A percentile compares a stretch with the other conserved stretches of the same genome.
These are phyloP conservation scores for Crocallis elinguaria DNA, from an alignment of 2,888 invertebrate genomes.

Conservation along the genomic window DNA sequence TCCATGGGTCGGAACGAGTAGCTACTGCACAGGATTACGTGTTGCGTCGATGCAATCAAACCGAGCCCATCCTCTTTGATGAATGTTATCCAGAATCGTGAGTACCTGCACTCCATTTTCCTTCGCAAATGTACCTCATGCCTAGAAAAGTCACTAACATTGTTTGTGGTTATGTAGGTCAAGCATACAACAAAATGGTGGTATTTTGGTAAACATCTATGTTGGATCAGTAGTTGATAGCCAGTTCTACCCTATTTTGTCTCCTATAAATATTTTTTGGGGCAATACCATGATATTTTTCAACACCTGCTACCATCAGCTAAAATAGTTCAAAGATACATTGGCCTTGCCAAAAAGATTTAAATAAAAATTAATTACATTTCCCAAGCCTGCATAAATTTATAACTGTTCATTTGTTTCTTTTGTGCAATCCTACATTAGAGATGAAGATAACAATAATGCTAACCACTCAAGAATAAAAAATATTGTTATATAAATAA, in stretches of 20 bases:
- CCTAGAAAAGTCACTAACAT: constrained; percentile 11
- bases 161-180: constrained; percentile 52
- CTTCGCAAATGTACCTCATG: not conserved
- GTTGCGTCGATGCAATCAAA: constrained; percentile 88
- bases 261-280: not conserved
- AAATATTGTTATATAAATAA: not conserved
- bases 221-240: constrained; percentile 14
- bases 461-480: no score
- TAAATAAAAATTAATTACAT: constrained; percentile 18
- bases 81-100: constrained; percentile 87
- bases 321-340: constrained; percentile 1
- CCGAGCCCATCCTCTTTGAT: constrained; percentile 86
- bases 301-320: not conserved
- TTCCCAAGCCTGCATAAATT: not conserved
- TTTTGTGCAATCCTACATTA: no score
- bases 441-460: no score
- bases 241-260: constrained; percentile 10
- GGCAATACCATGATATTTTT: constrained; percentile 15
- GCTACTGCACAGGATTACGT: constrained; percentile 77
- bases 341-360: constrained; percentile 14
- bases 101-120: constrained; percentile 55
- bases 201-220: constrained; percentile 43
- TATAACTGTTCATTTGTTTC: not conserved
- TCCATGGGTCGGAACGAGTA: constrained; percentile 70
- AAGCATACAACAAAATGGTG: constrained; percentile 49